These are phyloP conservation scores for Nettapus auritus DNA, from an alignment of 2,113 vertebrate species.

Conservation along the genomic window DNA sequence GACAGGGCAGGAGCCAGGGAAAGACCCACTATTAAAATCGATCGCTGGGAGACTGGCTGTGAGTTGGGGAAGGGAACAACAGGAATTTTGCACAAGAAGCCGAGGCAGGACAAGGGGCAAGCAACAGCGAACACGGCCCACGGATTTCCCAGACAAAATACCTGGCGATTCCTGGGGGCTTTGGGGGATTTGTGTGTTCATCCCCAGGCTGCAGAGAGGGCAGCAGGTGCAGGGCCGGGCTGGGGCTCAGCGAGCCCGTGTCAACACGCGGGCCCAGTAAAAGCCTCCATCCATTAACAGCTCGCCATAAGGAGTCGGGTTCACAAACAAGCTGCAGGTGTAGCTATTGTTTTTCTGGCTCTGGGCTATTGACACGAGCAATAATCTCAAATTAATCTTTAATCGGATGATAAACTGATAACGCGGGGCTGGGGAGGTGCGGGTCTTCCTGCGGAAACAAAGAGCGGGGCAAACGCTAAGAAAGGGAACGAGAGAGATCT, in stretches of 20 bases:
- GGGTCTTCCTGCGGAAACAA: neutral
- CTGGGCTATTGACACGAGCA: neutral
- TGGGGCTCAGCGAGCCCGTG: neutral
- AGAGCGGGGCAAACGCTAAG: neutral
- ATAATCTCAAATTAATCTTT: slow-evolving; percentile 68
- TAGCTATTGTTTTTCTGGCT: slow-evolving; percentile 52
- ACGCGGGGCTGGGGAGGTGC: neutral
- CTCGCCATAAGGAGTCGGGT: neutral
- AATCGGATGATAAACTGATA: slow-evolving; percentile 19
- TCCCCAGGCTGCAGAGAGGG: neutral
- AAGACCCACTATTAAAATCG: neutral
- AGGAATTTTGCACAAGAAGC: accelerated
- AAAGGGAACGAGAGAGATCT: neutral
- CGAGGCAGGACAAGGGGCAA: accelerated
- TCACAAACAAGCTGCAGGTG: slow-evolving; percentile 74
- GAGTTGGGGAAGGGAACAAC: neutral
- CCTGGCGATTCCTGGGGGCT: neutral
- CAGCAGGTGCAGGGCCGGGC: slow-evolving; percentile 43
- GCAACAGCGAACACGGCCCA: neutral
- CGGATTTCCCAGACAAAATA: accelerated
- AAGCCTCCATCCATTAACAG: slow-evolving; percentile 59
- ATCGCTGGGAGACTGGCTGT: neutral
- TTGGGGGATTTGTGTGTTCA: neutral
- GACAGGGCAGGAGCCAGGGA: neutral
- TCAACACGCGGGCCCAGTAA: neutral